These are phyloP conservation scores for Riparia riparia DNA, from an alignment of 2,113 vertebrate genomes.

Conservation along the genomic window DNA sequence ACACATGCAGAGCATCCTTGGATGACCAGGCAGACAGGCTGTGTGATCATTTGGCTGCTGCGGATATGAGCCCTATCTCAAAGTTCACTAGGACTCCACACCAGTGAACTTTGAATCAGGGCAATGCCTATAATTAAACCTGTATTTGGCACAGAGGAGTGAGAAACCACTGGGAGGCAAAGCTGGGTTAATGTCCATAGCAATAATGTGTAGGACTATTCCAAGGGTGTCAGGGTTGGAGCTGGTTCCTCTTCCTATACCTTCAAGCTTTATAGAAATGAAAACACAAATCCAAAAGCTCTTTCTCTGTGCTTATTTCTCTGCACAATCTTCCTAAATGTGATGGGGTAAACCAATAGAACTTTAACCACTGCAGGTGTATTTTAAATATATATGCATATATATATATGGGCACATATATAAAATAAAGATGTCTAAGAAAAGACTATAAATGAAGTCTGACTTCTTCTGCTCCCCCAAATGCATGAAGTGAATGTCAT, in stretches of 20 bases:
- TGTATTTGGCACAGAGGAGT: neutral
- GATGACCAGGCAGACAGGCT: neutral
- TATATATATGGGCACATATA: neutral
- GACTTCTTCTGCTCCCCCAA: neutral
- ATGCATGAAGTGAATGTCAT: constrained; percentile 30
- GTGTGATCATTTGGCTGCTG: neutral
- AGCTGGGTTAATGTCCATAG: neutral
- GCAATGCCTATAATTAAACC: neutral
- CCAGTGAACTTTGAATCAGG: neutral
- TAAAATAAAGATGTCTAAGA: neutral
- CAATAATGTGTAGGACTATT: neutral
- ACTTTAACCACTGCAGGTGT: neutral
- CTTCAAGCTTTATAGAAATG: neutral
- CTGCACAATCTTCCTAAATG: neutral
- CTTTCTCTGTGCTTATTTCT: neutral
- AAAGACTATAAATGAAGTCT: constrained; percentile 18
- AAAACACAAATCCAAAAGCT: neutral
- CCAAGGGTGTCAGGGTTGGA: neutral
- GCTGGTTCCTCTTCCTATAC: neutral
- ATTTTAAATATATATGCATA: neutral
- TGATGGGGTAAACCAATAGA: neutral
- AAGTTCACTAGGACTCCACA: neutral
- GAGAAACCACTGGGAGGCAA: neutral
- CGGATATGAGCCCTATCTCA: neutral
- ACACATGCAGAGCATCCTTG: neutral